Evolutionary conservation across 2,888 invertebrate species (phyloP), one percentile per base, ranked within the genome.

Genomic region (Cryptocheilus praepositus): DNA sequence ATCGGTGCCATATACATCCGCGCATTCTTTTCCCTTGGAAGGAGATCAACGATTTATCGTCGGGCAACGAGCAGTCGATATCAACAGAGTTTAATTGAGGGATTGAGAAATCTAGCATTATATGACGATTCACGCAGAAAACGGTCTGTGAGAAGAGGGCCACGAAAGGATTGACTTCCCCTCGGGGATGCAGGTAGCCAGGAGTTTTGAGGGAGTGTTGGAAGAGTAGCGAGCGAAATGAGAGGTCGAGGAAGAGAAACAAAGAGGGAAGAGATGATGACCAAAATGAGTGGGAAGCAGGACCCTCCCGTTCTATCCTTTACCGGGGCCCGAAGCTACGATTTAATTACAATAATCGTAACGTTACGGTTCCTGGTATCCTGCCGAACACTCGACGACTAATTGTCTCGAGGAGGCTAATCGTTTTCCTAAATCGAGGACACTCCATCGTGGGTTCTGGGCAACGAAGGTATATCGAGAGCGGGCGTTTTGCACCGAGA

Each of bases 261-360:
- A 22, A 15, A 11, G 43, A 61, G 36, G 45, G 65, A 52, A 49
- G 54, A 61, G 61, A n/a, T 44, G 57, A 62, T 54, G 68, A 60
- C 49, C 54, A 52, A 56, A 75, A 59, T 56, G 69, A 73, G 36
- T 36, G 36, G 51, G 61, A 57, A 62, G 63, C 52, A 44, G 66
- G 36, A 61, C 59, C 61, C 70, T 52, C 45, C 61, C 54, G 49
- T 60, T 65, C 67, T 72, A 68, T 58, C 68, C 69, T 68, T 71
- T 70, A 67, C 64, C 56, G 53, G 63, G 73, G 69, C 74, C 76
- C 51, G 61, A 54, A 64, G 82, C 81, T 82, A 81, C 82, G 80
- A 83, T 86, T 86, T 87, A 87, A 86, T 88, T 87, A 87, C 86
- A 88, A 88, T 88, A 87, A 88, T 88, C 84, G 84, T 79, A 79